Conservation (phyloP, 2,113 vertebrate genomes). For the Pandion haliaetus region DNA sequence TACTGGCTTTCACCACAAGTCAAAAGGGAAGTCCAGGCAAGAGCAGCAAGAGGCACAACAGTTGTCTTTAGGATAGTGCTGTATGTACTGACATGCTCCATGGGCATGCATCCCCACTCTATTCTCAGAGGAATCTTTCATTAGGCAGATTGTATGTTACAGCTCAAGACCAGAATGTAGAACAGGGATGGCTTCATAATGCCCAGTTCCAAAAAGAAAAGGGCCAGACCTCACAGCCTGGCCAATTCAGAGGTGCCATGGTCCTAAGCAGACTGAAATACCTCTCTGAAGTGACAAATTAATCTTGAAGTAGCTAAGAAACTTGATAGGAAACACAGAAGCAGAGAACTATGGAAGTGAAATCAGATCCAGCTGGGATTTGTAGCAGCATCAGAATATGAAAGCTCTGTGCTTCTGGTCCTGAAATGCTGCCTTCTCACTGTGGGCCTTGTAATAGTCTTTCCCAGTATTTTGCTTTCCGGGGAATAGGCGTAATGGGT, state of each 20-base stretch:
- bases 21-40: slow-evolving; percentile 7
- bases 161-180: neutral
- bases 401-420: neutral
- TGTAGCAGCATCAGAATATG: neutral
- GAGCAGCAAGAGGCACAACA: neutral
- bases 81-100: neutral
- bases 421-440: neutral
- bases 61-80: neutral
- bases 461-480: neutral
- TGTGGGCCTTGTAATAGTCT: neutral
- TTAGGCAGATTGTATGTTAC: neutral
- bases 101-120: neutral
- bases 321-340: neutral
- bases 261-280: neutral
- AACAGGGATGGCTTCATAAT: neutral
- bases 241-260: neutral
- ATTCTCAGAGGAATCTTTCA: neutral
- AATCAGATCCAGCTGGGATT: neutral
- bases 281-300: neutral
- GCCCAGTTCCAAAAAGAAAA: neutral
- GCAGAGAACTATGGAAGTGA: neutral
- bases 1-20: slow-evolving; percentile 9
- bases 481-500: neutral
- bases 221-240: neutral
- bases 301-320: neutral